These are phyloP conservation scores for Thrips palmi DNA, from an alignment of 1,140 invertebrate species.

Conservation along the genomic window DNA sequence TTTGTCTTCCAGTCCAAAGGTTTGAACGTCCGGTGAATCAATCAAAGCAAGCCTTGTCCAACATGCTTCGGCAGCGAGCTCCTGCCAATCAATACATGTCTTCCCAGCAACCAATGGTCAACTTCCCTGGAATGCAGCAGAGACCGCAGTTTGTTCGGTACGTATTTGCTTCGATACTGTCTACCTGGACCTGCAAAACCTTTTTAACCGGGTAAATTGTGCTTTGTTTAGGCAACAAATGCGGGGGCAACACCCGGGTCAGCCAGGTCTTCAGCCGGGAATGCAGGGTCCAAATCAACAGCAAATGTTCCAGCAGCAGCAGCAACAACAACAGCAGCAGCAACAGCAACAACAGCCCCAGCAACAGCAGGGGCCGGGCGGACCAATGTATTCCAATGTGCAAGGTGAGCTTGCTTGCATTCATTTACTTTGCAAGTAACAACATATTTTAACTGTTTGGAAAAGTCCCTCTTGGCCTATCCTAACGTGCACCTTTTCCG, in stretches of 20 bases:
- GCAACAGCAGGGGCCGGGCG: slow-evolving; percentile 14
- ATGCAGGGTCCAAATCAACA: slow-evolving; percentile 14
- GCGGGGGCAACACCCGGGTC: slow-evolving; percentile 24
- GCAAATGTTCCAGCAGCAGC: slow-evolving; percentile 11
- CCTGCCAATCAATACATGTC: slow-evolving; percentile 29
- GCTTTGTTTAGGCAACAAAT: slow-evolving; percentile 23
- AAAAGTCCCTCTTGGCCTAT: neutral
- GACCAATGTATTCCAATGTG: slow-evolving; percentile 18
- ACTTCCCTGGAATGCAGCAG: slow-evolving; percentile 27
- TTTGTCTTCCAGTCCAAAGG: slow-evolving; percentile 23
- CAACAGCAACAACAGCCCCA: slow-evolving; percentile 10
- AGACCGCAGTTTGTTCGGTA: slow-evolving; percentile 31
- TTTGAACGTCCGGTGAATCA: slow-evolving; percentile 49
- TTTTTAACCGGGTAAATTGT: slow-evolving; percentile 1
- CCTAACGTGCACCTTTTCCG: neutral
- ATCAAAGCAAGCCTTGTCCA: slow-evolving; percentile 69
- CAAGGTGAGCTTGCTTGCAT: slow-evolving; percentile 20
- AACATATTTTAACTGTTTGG: neutral
- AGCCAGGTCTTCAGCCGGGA: slow-evolving; percentile 14
- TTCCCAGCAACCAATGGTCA: slow-evolving; percentile 16
- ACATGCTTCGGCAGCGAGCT: slow-evolving; percentile 54
- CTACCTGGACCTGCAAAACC: neutral
- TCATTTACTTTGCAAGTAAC: neutral
- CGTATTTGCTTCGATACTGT: neutral
- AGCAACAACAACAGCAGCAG: no score